Conservation (phyloP, 2,113 vertebrate genomes). For the Vidua chalybeata region DNA sequence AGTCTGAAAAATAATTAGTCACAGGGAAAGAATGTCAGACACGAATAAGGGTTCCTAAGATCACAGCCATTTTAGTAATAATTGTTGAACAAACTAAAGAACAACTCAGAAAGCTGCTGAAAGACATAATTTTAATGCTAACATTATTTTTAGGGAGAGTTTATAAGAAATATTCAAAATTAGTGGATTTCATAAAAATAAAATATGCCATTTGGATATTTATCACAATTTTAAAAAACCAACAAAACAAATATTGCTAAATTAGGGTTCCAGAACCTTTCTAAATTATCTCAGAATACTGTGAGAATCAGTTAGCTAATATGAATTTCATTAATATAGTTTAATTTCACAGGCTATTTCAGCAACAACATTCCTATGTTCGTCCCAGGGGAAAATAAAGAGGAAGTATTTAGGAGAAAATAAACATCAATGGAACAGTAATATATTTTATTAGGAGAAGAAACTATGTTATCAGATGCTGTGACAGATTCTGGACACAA, state of each 20-base stretch:
- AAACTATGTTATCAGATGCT: neutral
- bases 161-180: constrained; percentile 1
- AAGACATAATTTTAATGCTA: constrained; percentile 24
- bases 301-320: neutral
- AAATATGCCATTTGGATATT: neutral
- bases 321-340: neutral
- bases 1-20: constrained; percentile 72
- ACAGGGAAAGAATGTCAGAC: constrained; percentile 56
- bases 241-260: neutral
- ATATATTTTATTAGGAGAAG: neutral
- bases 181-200: neutral
- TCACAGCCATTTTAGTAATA: constrained; percentile 61
- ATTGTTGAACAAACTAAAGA: constrained; percentile 37
- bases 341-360: neutral
- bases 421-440: neutral
- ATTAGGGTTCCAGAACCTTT: neutral
- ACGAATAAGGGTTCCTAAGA: constrained; percentile 34
- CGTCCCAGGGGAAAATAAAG: neutral
- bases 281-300: neutral
- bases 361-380: neutral
- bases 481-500: neutral
- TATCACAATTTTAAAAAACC: neutral
- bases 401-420: neutral
- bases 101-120: constrained; percentile 26
- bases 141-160: neutral